Evolutionary conservation across 1,140 invertebrate species (phyloP), one percentile per base, ranked within the genome.

Genomic region (Calephelis nemesis): DNA sequence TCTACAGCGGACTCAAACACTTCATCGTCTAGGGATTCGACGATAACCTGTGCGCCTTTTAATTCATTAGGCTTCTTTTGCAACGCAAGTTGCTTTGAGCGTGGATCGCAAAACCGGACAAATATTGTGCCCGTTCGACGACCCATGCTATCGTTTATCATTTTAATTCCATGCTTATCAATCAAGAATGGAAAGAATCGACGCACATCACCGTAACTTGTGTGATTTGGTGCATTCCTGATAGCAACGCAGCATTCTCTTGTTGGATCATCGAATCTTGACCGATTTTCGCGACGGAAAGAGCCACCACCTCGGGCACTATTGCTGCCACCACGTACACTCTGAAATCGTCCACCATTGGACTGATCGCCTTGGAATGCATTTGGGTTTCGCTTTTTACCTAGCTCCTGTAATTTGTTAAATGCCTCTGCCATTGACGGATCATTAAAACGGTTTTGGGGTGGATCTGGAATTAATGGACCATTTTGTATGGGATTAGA

Each of bases 141-240:
- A 0, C 97, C 97, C 72, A 95, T 93, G 11, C 94, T 94, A 74
- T 98, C 96, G 79, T 95, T 96, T 8, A 97, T 95, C 74, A 98
- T 93, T 87, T 98, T 98, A 45, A 98, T 94, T 5, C 97, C 96
- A 78, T 96, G 95, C 70, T 95, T 95, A 9, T 95, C 94, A 49
- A 98, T 97, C 76, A 95, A 94, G 63, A 96, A 93, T 6, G 94
- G 93, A 82, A 98, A 98, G 70, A 98, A 96, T 64, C 95, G 94
- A 10, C 96, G 92, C 0, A 98, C 90, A 78, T 98, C 97, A 19
- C 94, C 93, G 78, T 97, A 97, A n/a, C 93, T 94, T 0, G 95
- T 93, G 68, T 93, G 94, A 13, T 93, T 84, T 1, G 94, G 94
- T 81, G 96, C 94, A 66, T 95, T 95, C 50, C 93, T 93, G 0